A percentile compares a stretch with the other conserved stretches of the same genome.
Evolutionary conservation across 2,888 invertebrate species (phyloP).

Genomic region (Nemotelus nigrinus): DNA sequence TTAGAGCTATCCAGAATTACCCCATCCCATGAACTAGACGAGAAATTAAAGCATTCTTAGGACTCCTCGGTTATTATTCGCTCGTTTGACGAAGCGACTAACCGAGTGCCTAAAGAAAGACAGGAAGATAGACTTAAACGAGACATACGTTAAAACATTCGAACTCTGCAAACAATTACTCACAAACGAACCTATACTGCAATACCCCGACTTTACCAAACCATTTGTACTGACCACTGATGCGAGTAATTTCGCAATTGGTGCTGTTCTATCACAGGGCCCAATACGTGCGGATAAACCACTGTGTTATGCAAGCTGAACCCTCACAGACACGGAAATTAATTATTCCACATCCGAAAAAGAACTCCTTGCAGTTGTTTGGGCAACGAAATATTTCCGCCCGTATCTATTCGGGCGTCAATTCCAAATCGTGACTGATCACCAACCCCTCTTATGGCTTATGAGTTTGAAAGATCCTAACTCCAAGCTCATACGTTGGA

Average conservation of each 20-base stretch:
- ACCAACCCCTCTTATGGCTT: constrained; percentile 42
- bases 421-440: constrained; percentile 47
- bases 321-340: constrained; percentile 35
- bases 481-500: constrained; percentile 46
- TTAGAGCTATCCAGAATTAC: constrained; percentile 52
- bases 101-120: not conserved
- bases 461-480: constrained; percentile 27
- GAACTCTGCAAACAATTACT: constrained; percentile 9
- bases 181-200: constrained; percentile 11
- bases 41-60: constrained; percentile 53
- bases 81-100: not conserved
- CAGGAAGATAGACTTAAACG: not conserved
- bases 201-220: constrained; percentile 5
- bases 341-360: constrained; percentile 30
- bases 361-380: constrained; percentile 22
- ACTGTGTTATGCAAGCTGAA: constrained; percentile 42
- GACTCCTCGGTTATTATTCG: constrained; percentile 9
- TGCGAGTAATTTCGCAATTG: not conserved
- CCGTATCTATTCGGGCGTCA: too few species aligned
- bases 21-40: constrained; percentile 52
- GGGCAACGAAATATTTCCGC: constrained; percentile 45
- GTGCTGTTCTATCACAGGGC: too few species aligned
- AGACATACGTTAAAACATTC: constrained; percentile 3
- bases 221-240: constrained; percentile 1
- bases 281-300: constrained; percentile 28